These are phyloP conservation scores for Mormyrus hasselquistii DNA, from an alignment of 2,797 vertebrate genomes.

Conservation along the genomic window DNA sequence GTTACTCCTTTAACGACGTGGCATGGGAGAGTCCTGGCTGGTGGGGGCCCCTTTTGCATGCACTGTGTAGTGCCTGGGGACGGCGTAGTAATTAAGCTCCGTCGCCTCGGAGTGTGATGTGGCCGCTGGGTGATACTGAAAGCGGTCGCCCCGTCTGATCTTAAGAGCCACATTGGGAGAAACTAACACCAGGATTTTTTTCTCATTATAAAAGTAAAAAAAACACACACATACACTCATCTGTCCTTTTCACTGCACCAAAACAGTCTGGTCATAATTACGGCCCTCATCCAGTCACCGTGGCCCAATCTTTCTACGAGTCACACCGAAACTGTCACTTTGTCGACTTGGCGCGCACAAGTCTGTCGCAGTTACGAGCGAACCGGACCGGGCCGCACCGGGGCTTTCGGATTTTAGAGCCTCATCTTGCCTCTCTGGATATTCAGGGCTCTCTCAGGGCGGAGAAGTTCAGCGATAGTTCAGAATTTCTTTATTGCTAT, in stretches of 20 bases:
- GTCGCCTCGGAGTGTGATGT: slow-evolving; percentile 22
- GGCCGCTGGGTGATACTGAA: slow-evolving; percentile 19
- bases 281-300: not conserved
- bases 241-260: slow-evolving; percentile 25
- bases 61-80: slow-evolving; percentile 23
- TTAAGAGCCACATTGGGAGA: not conserved
- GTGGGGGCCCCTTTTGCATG: slow-evolving; percentile 15
- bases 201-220: slow-evolving; percentile 37
- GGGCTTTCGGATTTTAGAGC: not conserved
- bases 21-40: slow-evolving; percentile 23
- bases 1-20: not conserved
- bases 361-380: not conserved
- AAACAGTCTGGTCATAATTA: slow-evolving; percentile 28
- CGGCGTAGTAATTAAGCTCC: slow-evolving; percentile 32
- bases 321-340: not conserved
- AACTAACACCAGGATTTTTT: slow-evolving; percentile 25
- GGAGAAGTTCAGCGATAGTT: not conserved
- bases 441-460: not conserved
- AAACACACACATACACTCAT: slow-evolving; percentile 25
- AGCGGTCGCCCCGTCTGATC: slow-evolving; percentile 12
- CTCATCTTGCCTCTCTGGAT: not conserved
- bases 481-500: not conserved
- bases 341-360: not conserved
- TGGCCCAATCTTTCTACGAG: not conserved
- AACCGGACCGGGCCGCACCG: not conserved